Evolutionary conservation across 1,140 invertebrate species (phyloP), one percentile per base, ranked within the genome.

Genomic region (Lepidurus arcticus): DNA sequence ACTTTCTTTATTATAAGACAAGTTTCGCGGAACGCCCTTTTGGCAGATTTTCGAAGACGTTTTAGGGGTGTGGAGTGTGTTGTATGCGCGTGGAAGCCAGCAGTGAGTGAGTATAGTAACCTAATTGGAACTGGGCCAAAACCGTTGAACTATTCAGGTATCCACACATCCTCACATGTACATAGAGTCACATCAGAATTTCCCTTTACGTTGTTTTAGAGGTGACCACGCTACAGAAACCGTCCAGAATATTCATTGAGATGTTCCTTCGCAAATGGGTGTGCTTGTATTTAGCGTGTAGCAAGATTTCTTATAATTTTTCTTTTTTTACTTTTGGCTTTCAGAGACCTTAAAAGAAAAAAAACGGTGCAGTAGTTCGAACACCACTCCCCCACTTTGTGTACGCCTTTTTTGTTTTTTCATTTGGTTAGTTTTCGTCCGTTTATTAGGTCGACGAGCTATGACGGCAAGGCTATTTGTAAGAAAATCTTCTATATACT

Each of bases 361-460:
- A 65, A 65, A 65, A 13, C n/a, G 6, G 16, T n/a, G 53, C 53
- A 65, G 53, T 65, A 65, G 53, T 16, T 65, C 8, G 7, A 65
- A 16, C 53, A 21, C 53, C 53, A 65, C 53, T 65, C 53, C 53
- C 21, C 53, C 53, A 65, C 16, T 21, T 65, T 65, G n/a, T 65
- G 4, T n/a, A 21, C n/a, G 16, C 6, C 53, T 21, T 65, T 10
- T 65, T 65, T n/a, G 13, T 21, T 11, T 16, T 13, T n/a, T 65
- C 0, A n/a, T 0, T 65, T 13, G 16, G 16, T 16, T 65, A n/a
- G 53, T 65, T 65, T 65, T 65, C 53, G 8, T 1, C 21, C 53
- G 16, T 65, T 65, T 65, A 65, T 65, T 65, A 65, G 53, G 53
- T 65, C 53, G 53, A 2, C 53, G 53, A 65, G 53, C 53, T 65